Percentiles rank a stretch among this genome's conserved stretches.
These are phyloP conservation scores for Conomelus anceps DNA, from an alignment of 2,888 invertebrate species.

Conservation along the genomic window DNA sequence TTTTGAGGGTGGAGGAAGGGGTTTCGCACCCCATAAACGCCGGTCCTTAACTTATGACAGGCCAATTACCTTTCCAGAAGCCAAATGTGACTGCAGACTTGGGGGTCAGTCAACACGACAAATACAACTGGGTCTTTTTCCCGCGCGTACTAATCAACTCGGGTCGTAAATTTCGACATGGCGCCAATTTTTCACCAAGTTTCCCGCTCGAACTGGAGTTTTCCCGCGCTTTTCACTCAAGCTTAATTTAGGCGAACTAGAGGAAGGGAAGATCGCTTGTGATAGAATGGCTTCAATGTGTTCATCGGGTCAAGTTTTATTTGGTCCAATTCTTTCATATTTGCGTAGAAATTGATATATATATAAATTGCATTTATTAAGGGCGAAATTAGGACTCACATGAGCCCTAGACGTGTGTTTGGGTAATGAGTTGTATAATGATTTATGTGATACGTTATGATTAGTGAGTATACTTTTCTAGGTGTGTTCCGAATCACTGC, in stretches of 20 bases:
- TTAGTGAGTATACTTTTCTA: too few relatives aligned
- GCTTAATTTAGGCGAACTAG: not conserved
- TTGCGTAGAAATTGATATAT: too few relatives aligned
- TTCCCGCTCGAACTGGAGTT: not conserved
- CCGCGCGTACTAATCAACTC: not conserved
- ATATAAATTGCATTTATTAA: too few relatives aligned
- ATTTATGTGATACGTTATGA: too few relatives aligned
- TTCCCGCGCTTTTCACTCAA: not conserved
- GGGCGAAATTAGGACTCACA: too few relatives aligned
- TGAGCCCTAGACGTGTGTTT: too few relatives aligned
- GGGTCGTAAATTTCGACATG: not conserved
- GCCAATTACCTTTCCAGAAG: not conserved
- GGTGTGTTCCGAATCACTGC: too few relatives aligned
- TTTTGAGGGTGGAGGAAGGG: not conserved
- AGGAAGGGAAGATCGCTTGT: too few relatives aligned
- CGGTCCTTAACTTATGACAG: not conserved
- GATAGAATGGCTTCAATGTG: too few relatives aligned
- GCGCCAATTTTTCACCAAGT: not conserved
- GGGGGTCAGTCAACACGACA: not conserved
- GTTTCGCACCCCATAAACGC: not conserved
- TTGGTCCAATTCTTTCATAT: too few relatives aligned
- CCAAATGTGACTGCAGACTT: not conserved
- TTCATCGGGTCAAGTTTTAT: not conserved
- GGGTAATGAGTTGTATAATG: too few relatives aligned
- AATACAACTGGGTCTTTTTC: not conserved